Percentiles rank a stretch among this genome's conserved stretches.
Evolutionary conservation across 2,113 vertebrate genomes (phyloP).

Genomic region (Salvelinus sp.): DNA sequence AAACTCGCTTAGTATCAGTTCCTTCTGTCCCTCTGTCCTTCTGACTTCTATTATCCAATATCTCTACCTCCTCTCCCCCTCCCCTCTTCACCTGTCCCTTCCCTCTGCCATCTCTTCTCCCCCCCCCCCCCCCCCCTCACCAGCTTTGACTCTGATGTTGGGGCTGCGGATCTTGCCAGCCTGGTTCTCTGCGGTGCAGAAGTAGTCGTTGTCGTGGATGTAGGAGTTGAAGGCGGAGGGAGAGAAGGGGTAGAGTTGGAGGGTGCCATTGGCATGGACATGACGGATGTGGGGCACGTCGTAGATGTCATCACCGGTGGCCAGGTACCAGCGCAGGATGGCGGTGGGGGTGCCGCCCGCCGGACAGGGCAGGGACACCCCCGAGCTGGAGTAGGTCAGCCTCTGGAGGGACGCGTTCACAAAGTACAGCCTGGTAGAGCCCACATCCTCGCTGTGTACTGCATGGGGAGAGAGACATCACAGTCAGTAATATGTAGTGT

Average conservation of each 20-base stretch:
- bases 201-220: slow-evolving; percentile 99
- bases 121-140: slow-evolving; percentile 65
- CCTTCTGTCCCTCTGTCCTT: not conserved
- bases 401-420: slow-evolving; percentile 97
- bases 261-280: slow-evolving; percentile 96
- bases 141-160: slow-evolving; percentile 97
- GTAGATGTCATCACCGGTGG: slow-evolving; percentile 98
- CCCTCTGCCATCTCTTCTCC: not conserved
- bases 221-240: slow-evolving; percentile 99
- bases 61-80: not conserved
- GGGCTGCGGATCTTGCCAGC: slow-evolving; percentile 98
- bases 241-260: slow-evolving; percentile 97
- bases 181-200: slow-evolving; percentile 97
- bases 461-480: slow-evolving; percentile 49
- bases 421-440: slow-evolving; percentile 98
- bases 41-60: not conserved
- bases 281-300: slow-evolving; percentile 98
- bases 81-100: not conserved
- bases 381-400: slow-evolving; percentile 98
- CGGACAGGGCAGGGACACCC: slow-evolving; percentile 96
- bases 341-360: slow-evolving; percentile 95
- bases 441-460: slow-evolving; percentile 94
- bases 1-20: too few relatives aligned
- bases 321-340: slow-evolving; percentile 97
- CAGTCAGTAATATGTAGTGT: slow-evolving; percentile 27